Percentiles rank a stretch among this genome's conserved stretches.
These are phyloP conservation scores for Bubalus kerabau DNA, from an alignment of 2,113 vertebrate genomes.

Conservation along the genomic window DNA sequence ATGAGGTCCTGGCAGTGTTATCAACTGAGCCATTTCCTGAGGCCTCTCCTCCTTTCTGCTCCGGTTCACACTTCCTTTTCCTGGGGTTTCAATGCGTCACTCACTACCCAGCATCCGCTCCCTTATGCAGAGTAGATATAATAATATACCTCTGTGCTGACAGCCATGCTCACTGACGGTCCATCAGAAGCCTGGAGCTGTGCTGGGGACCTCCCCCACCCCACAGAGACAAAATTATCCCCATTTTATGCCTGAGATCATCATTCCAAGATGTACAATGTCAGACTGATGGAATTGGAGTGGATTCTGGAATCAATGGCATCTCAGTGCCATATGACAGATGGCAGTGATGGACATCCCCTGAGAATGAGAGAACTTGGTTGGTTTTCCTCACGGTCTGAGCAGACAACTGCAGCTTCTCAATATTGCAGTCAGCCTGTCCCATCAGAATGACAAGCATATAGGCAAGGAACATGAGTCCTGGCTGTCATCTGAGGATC, in stretches of 20 bases:
- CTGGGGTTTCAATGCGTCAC: not conserved
- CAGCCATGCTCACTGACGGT: not conserved
- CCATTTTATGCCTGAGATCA: not conserved
- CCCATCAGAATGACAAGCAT: not conserved
- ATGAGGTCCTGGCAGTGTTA: constrained; percentile 35
- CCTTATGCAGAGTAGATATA: not conserved
- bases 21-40: constrained; percentile 22
- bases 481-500: not conserved
- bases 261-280: not conserved
- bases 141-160: not conserved
- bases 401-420: not conserved
- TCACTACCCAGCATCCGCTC: not conserved
- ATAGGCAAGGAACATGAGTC: not conserved
- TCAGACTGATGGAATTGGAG: not conserved
- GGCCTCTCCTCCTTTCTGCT: not conserved
- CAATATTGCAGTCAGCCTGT: not conserved
- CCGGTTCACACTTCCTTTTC: not conserved
- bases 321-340: not conserved
- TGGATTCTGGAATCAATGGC: not conserved
- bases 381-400: not conserved
- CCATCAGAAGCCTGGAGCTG: not conserved
- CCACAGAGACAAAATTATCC: not conserved
- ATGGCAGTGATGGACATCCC: not conserved
- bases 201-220: not conserved
- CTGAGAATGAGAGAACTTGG: not conserved